Conservation (phyloP, 2,113 vertebrate genomes). For the Empidonax alnorum region DNA sequence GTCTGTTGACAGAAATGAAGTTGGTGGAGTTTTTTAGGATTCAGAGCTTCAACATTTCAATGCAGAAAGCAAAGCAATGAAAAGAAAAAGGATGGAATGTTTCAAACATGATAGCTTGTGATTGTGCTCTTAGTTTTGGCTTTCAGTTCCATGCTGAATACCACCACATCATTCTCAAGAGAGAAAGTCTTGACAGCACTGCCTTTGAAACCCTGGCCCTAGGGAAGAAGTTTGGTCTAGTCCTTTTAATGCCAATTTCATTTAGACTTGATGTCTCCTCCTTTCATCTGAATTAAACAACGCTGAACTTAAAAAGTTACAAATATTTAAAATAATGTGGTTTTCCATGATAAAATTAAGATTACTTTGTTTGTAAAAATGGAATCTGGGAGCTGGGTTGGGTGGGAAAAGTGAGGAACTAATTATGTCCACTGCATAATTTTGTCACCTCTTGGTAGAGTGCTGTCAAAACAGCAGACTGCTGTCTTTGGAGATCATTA, state of each 20-base stretch:
- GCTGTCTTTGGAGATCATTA: neutral
- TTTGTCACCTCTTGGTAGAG: neutral
- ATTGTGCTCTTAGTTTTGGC: neutral
- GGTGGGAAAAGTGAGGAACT: neutral
- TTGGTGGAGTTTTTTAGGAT: neutral
- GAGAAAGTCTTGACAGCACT: neutral
- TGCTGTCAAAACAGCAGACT: neutral
- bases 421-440: neutral
- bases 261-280: neutral
- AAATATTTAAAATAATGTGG: neutral
- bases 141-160: neutral
- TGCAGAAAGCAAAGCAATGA: neutral
- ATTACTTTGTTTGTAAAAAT: neutral
- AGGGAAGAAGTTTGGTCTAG: neutral
- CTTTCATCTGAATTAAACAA: conserved; percentile 21
- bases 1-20: conserved; percentile 2
- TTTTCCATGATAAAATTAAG: neutral
- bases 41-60: neutral
- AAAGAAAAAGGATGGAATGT: neutral
- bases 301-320: neutral
- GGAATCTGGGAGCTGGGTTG: neutral
- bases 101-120: neutral
- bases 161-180: neutral
- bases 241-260: neutral
- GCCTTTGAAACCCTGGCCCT: neutral